Conservation (phyloP, 2,113 vertebrate genomes). For the Crotalus tigris region DNA sequence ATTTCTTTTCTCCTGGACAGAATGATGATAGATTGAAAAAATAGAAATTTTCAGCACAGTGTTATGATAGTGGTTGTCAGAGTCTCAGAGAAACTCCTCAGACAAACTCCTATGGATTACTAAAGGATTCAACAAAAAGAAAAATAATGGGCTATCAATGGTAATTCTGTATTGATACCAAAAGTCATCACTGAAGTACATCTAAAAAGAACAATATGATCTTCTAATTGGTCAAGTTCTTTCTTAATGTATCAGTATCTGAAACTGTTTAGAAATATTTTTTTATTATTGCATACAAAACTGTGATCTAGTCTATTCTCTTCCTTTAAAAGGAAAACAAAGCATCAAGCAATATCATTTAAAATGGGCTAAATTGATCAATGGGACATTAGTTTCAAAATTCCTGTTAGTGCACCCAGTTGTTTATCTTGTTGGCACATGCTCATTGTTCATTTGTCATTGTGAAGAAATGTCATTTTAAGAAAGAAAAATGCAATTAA, state of each 20-base stretch:
- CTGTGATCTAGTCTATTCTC: background rate
- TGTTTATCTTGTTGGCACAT: constrained; percentile 55
- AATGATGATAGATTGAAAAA: too few relatives aligned
- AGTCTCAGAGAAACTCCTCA: too few relatives aligned
- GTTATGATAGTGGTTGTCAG: too few relatives aligned
- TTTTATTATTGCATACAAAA: constrained; percentile 10
- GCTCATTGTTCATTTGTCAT: constrained; percentile 58
- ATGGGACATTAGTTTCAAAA: constrained; percentile 28
- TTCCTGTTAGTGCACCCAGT: constrained; percentile 37
- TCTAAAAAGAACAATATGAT: background rate
- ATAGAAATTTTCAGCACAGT: too few relatives aligned
- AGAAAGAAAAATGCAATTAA: constrained; percentile 61
- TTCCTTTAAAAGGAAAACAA: background rate
- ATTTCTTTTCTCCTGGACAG: too few relatives aligned
- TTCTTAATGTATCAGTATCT: background rate
- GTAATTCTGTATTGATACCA: background rate
- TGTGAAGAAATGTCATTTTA: constrained; percentile 56
- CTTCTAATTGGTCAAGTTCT: background rate
- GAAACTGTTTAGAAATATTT: too few relatives aligned
- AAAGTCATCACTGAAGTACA: background rate
- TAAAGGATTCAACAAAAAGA: background rate
- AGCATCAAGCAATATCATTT: background rate
- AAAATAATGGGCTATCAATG: background rate
- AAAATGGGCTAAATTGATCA: constrained; percentile 16
- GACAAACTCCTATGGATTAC: background rate